phyloP scores from a whole-genome alignment of 2,797 vertebrate genomes.

The Mormyrops boulengeri region DNA sequence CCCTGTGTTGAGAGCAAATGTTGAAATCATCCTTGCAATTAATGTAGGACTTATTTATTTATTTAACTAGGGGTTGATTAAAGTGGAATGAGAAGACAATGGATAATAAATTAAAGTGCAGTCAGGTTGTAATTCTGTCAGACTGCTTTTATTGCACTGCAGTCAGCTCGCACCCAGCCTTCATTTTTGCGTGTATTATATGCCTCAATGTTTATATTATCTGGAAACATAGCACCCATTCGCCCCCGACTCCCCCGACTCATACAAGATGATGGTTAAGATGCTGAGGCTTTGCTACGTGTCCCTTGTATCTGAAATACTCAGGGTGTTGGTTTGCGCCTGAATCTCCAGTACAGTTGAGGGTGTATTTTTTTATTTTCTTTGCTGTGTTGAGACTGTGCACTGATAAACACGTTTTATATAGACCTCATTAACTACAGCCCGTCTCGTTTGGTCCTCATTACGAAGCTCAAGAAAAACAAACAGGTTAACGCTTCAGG shows the following conservation, averaged over 20 bases:
- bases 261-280: not conserved
- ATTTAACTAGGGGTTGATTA: not conserved
- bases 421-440: not conserved
- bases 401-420: not conserved
- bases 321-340: not conserved
- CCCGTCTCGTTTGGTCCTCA: not conserved
- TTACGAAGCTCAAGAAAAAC: not conserved
- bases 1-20: not conserved
- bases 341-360: not conserved
- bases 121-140: not conserved
- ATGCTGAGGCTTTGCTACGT: not conserved
- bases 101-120: constrained; percentile 5
- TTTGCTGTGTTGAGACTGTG: not conserved
- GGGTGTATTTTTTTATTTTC: not conserved
- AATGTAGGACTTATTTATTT: not conserved
- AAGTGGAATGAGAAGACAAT: not conserved
- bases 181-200: not conserved
- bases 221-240: not conserved
- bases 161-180: not conserved
- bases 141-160: not conserved
- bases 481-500: not conserved
- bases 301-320: not conserved
- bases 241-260: not conserved
- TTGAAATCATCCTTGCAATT: not conserved
- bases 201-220: not conserved